phyloP scores from a whole-genome alignment of 2,113 vertebrate genomes.

The Delphinus delphis region DNA sequence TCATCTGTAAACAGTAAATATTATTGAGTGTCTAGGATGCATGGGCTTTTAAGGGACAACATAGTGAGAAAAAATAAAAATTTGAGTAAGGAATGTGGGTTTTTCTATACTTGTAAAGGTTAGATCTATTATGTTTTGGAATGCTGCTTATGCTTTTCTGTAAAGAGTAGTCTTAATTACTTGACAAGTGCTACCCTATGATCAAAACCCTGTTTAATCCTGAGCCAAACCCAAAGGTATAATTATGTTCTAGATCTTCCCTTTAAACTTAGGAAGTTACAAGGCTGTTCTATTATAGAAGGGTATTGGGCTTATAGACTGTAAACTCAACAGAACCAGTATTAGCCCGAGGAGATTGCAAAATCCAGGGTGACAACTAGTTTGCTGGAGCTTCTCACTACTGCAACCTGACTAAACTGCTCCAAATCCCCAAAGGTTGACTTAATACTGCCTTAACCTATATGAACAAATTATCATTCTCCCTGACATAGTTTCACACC shows the following conservation, averaged over 20 bases:
- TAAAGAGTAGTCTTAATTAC: background rate
- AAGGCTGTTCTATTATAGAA: background rate
- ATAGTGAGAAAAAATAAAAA: background rate
- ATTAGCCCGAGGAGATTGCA: background rate
- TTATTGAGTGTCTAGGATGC: background rate
- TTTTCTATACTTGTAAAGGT: background rate
- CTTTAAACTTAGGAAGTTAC: background rate
- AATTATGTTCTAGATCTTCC: background rate
- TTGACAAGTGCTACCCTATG: background rate
- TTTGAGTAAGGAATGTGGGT: background rate
- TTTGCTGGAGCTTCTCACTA: background rate
- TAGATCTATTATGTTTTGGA: background rate
- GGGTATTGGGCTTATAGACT: background rate
- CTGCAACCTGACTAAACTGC: background rate
- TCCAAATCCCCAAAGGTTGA: background rate
- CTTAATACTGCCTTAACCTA: background rate
- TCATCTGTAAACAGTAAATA: background rate
- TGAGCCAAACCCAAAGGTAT: background rate
- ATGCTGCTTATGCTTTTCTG: background rate
- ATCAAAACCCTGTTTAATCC: background rate
- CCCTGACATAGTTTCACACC: background rate
- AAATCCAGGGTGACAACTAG: background rate
- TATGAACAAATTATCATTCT: background rate
- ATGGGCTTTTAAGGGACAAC: background rate
- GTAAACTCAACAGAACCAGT: background rate